These are phyloP conservation scores for Ctenomys sociabilis DNA, from an alignment of 2,113 vertebrate genomes.

Conservation along the genomic window DNA sequence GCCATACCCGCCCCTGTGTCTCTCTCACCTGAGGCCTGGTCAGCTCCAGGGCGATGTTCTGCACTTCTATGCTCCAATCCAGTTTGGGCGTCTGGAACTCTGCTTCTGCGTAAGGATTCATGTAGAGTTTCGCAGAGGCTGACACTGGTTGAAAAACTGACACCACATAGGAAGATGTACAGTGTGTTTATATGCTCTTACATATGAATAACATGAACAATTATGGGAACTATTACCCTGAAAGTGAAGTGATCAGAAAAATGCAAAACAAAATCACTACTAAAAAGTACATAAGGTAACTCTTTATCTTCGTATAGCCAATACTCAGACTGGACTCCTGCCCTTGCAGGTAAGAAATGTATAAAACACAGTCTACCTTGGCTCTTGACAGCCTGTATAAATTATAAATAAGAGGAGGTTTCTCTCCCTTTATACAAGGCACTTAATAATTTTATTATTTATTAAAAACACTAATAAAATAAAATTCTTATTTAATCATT, in stretches of 20 bases:
- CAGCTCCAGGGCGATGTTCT: slow-evolving; percentile 95
- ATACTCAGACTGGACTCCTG: not conserved
- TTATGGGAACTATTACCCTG: slow-evolving; percentile 21
- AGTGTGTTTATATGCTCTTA: slow-evolving; percentile 14
- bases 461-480: slow-evolving; percentile 61
- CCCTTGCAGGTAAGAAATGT: not conserved
- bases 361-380: not conserved
- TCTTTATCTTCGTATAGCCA: not conserved
- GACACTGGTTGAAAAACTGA: slow-evolving; percentile 96
- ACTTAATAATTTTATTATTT: slow-evolving; percentile 43
- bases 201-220: slow-evolving; percentile 32
- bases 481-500: slow-evolving; percentile 36
- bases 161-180: not conserved
- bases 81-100: slow-evolving; percentile 93
- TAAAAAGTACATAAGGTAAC: not conserved
- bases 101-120: slow-evolving; percentile 93
- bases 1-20: not conserved
- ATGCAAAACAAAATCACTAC: not conserved
- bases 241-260: not conserved
- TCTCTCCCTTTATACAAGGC: slow-evolving; percentile 4
- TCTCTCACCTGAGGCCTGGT: slow-evolving; percentile 92
- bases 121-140: slow-evolving; percentile 94
- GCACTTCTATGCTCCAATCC: slow-evolving; percentile 93
- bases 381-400: not conserved
- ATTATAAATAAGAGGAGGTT: not conserved